phyloP scores from a whole-genome alignment of 2,797 vertebrate species.

The Pterois miles region DNA sequence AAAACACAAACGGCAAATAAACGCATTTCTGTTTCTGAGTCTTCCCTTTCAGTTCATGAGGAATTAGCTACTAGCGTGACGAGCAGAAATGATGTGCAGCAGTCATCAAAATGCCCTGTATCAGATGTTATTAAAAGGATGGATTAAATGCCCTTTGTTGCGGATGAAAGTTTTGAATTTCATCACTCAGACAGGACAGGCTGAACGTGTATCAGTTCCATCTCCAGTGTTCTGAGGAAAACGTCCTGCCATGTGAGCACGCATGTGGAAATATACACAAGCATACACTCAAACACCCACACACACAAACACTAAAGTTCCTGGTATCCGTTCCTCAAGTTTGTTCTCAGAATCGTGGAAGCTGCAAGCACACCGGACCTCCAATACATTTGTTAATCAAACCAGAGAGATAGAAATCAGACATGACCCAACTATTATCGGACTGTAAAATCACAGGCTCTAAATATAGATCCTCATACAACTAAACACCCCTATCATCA shows the following conservation, averaged over 20 bases:
- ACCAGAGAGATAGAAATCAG: conserved; percentile 42
- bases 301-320: conserved; percentile 12
- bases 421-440: background rate
- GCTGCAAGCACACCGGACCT: background rate
- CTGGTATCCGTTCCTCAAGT: conserved; percentile 50
- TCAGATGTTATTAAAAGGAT: background rate
- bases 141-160: conserved; percentile 6
- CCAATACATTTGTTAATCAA: conserved; percentile 63
- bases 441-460: background rate
- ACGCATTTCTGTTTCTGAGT: background rate
- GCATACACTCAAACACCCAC: conserved; percentile 3
- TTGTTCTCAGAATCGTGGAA: conserved; percentile 34
- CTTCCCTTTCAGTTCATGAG: background rate
- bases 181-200: background rate
- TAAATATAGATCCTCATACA: conserved; percentile 32
- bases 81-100: background rate
- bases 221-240: conserved; percentile 28
- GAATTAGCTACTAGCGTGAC: background rate
- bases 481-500: conserved; percentile 16
- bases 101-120: background rate
- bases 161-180: conserved; percentile 28
- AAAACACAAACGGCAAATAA: background rate
- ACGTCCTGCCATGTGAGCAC: conserved; percentile 12
- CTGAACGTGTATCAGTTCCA: conserved; percentile 37
- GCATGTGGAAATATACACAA: conserved; percentile 15